A percentile compares a stretch with the other conserved stretches of the same genome.
phyloP scores from a whole-genome alignment of 2,797 vertebrate species.

The Yasuhikotakia modesta region DNA sequence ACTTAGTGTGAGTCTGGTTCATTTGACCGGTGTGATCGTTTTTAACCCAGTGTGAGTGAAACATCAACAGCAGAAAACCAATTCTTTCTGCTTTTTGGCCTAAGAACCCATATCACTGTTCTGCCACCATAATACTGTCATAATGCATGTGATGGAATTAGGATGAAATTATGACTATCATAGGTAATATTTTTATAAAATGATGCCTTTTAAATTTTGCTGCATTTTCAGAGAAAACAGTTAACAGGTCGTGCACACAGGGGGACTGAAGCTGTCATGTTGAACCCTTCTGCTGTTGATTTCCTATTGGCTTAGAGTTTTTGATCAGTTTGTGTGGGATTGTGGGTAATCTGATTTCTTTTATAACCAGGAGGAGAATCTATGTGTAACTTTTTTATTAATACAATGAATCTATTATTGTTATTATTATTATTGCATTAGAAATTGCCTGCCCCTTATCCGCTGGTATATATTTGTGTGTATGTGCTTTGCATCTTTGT shows the following conservation, averaged over 20 bases:
- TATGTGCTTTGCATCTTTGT: constrained; percentile 30
- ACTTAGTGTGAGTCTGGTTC: constrained; percentile 56
- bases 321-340: background rate
- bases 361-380: constrained; percentile 13
- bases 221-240: background rate
- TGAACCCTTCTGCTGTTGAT: too few relatives aligned
- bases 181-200: background rate
- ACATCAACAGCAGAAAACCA: too few relatives aligned
- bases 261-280: too few relatives aligned
- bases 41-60: constrained; percentile 57
- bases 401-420: background rate
- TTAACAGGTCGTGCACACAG: background rate
- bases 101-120: constrained; percentile 55
- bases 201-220: background rate
- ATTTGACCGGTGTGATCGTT: constrained; percentile 57
- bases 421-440: background rate
- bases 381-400: constrained; percentile 23
- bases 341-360: constrained; percentile 31
- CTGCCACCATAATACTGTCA: background rate
- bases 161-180: too few relatives aligned
- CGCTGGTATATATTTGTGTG: constrained; percentile 15
- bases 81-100: constrained; percentile 42
- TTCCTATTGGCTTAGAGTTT: too few relatives aligned
- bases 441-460: constrained; percentile 12
- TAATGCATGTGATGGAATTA: constrained; percentile 37